Percentiles rank a stretch among this genome's conserved stretches.
phyloP scores from a whole-genome alignment of 2,888 invertebrate genomes.

The Schizaphis graminum region DNA sequence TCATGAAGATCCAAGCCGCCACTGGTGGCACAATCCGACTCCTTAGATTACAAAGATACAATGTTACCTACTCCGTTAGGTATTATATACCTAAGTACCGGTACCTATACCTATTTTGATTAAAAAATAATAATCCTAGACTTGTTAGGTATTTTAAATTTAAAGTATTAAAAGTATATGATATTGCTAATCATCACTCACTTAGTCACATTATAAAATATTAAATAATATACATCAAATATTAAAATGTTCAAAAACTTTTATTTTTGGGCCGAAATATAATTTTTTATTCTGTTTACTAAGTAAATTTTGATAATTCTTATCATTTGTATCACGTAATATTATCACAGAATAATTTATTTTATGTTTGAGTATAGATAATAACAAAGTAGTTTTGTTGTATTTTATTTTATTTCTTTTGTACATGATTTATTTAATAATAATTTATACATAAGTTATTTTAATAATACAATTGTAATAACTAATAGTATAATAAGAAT shows the following conservation, averaged over 20 bases:
- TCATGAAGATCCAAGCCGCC: no score
- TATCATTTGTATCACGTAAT: neutral
- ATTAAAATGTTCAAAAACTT: neutral
- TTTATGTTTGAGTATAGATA: no score
- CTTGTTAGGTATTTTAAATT: neutral
- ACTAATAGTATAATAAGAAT: neutral
- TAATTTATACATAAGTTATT: neutral
- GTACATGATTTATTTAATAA: neutral
- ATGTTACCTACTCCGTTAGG: no score
- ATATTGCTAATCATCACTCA: no score
- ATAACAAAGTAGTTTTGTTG: no score
- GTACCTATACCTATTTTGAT: neutral
- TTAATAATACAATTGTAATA: neutral
- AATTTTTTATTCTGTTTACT: neutral
- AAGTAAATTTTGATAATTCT: neutral
- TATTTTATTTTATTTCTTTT: neutral
- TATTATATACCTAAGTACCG: neutral
- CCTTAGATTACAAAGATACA: no score
- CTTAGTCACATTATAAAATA: neutral
- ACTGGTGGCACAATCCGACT: no score
- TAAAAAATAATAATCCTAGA: neutral
- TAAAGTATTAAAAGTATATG: neutral
- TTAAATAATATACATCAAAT: no score
- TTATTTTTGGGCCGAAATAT: neutral
- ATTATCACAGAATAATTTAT: constrained; percentile 11